Base-by-base conservation (phyloP, 2,113 vertebrate species). In the Progne subis region DNA sequence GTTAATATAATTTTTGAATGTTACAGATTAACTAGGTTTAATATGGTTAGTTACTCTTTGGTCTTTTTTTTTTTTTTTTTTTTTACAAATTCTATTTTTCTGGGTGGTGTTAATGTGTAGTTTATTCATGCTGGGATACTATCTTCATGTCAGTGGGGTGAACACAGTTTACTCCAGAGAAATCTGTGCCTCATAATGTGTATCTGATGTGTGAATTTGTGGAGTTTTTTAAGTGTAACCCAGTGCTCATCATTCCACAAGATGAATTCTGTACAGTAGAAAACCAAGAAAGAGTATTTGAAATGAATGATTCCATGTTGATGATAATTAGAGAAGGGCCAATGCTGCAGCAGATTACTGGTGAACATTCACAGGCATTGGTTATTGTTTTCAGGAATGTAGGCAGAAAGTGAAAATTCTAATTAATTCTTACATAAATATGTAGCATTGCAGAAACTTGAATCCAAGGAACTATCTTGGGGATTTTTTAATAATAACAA, bases 21-120 rank as follows among this genome's bases (percentile, higher is more conserved):
- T 96, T 94, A 90, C 29, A 34, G 24, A 69, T 96, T 96, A 96
- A 91, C 95, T 77, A 25, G 8, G 14, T 41, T 82, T 90, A 82
- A 67, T 72, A 53, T 61, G 56, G 55, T 79, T 85, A 72, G 81
- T 96, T 94, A 89, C 47, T 82, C 44, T 92, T 91, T 67, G 44
- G 31, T 82, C 23, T 49, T 81, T 5, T 53, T 23, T 34, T 10
- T 21, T 10, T 23, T 44, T 37, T 37, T 91, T 94, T 89, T 79
- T 37, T 37, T 61, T 16, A 26, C 1, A 3, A 90, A 67, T 75
- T 78, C 47, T 31, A 1, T 43, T 91, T 94, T 89, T 79, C 31
- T 84, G 50, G 5, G 2, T 60, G n/a, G 16, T 79, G 67, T 91
- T 91, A 94, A 92, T 89, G 53, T 3, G 4, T 84, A 47, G 86